Evolutionary conservation across 2,888 invertebrate genomes (phyloP), one percentile per base, ranked within the genome.

Genomic region (Elegia similella): DNA sequence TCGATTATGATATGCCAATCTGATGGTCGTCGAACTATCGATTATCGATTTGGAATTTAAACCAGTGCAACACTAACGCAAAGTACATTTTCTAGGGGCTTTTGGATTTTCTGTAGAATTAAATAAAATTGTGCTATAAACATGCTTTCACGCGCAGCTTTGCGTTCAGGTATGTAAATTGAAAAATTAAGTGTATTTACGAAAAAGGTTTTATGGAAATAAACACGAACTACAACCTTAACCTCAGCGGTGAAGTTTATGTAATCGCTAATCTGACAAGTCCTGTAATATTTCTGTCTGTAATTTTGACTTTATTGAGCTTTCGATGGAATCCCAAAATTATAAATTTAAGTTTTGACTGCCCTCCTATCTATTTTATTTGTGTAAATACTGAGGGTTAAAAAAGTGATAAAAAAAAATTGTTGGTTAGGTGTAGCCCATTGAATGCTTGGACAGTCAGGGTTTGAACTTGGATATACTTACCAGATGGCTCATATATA

Each of bases 91-190:
- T 75, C 62, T 42, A 59, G 64, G 75, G 80, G 65, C 78, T 82
- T 84, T 82, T 78, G 82, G 73, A 74, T 77, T 78, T 76, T 74
- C 58, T 63, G 55, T 72, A 75, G 64, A 75, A 68, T 68, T 66
- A 69, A 70, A 52, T 61, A 76, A 76, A 77, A 78, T 80, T 70
- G 68, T 68, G 68, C 66, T 68, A 63, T 66, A 70, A 93, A 92
- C 91, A 95, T 95, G 95, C 86, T 95, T 80, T 95, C 95, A 70
- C 94, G 94, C 76, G 92, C 93, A 82, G 93, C 94, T 84, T 90
- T 94, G 84, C 93, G 94, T 82, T 92, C 94, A 92, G 94, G 95
- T 95, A 93, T 29, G 42, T 56, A 43, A n/a, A 42, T 7, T 23
- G 10, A 54, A 32, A 8, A 43, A 38, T n/a, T 15, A 29, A 83